Base-by-base conservation (phyloP, 2,113 vertebrate species). In the Pampusana beccarii region DNA sequence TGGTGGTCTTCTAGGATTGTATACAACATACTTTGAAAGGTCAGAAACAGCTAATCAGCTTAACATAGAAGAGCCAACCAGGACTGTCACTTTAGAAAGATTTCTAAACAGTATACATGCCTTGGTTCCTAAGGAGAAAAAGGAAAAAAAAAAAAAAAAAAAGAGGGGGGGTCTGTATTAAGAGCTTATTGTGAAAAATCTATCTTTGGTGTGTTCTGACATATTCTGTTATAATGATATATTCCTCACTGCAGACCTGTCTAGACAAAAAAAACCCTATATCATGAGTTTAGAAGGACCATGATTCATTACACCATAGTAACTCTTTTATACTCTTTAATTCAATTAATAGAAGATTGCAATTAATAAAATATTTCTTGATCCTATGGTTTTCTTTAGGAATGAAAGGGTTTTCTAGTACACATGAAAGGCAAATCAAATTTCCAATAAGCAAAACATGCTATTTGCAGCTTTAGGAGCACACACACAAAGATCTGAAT, bases 11-110 rank as follows among this genome's bases (percentile, higher is more conserved):
- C 70, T 67, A 91, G 87, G 94, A 94, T 96, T 97, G 83, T 97
- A 88, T 86, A 88, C 12, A 54, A 90, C 91, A 57, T 86, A 91
- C 94, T 97, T 88, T 48, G 82, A 83, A 95, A 96, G 96, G 96
- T 97, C 96, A 96, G 70, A 95, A 96, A 90, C 82, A 86, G 64
- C 93, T 97, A 97, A 97, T 97, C 96, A 93, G 93, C 97, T 97
- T 86, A 97, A 74, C 90, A 72, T 66, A 77, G 75, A 79, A 88
- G 80, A 97, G 90, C 88, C n/a, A 36, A 95, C 88, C 66, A 96
- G 67, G 95, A 96, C 24, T 20, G 24, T 87, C 80, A 92, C 60
- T 88, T 95, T 92, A 85, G 94, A 96, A 97, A 94, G 67, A 89
- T 90, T 97, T 96, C 92, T 91, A 79, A 97, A 96, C 82, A 93